These are phyloP conservation scores for Saccopteryx bilineata DNA, from an alignment of 2,113 vertebrate genomes.

Conservation along the genomic window DNA sequence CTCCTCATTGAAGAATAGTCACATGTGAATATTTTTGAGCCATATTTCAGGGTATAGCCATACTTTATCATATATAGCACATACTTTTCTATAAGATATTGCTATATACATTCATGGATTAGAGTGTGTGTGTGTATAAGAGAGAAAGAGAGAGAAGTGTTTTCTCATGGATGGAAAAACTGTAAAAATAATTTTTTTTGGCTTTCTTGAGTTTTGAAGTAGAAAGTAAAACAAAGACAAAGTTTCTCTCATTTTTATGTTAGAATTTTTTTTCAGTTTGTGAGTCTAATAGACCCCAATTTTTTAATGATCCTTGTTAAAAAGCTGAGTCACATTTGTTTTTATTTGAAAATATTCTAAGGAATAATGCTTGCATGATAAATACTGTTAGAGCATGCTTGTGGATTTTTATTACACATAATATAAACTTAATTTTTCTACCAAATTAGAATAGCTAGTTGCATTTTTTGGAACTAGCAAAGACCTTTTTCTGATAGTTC, in stretches of 20 bases:
- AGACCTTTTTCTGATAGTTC: background rate
- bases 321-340: slow-evolving; percentile 46
- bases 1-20: slow-evolving; percentile 53
- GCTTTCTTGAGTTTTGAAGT: slow-evolving; percentile 29
- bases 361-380: slow-evolving; percentile 8
- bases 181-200: background rate
- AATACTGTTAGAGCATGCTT: slow-evolving; percentile 15
- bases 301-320: slow-evolving; percentile 27
- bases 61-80: slow-evolving; percentile 48
- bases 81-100: slow-evolving; percentile 4
- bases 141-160: background rate
- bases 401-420: background rate
- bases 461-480: background rate
- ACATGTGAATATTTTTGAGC: slow-evolving; percentile 56
- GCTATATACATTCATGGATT: background rate
- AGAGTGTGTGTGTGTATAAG: background rate
- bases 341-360: slow-evolving; percentile 61
- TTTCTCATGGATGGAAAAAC: background rate
- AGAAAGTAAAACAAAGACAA: background rate
- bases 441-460: background rate
- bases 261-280: slow-evolving; percentile 43
- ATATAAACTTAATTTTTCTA: slow-evolving; percentile 48
- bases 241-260: background rate
- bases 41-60: slow-evolving; percentile 42
- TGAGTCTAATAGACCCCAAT: background rate